Base-by-base conservation (phyloP, 2,113 vertebrate species). In the Leuciscus idus region DNA sequence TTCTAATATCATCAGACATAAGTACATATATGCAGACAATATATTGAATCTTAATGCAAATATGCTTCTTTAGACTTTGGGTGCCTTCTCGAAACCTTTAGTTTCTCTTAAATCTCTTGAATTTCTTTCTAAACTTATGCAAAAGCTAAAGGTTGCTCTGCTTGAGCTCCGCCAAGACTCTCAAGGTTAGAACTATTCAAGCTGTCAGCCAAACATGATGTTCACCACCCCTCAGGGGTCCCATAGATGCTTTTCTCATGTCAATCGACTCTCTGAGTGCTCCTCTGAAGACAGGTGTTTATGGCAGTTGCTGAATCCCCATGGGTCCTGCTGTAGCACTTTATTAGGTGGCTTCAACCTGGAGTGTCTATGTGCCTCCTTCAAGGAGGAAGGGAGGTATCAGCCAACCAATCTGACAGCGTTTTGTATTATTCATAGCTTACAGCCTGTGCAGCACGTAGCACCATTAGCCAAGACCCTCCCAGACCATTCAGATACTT, bases 381-480 rank as follows among this genome's bases (percentile, higher is more conserved):
- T 15, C 48, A 10, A 50, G 26, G n/a, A 36, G 33, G 36, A 73
- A 28, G 23, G 64, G 46, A 72, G 75, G 70, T 15, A 73, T 61
- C 75, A 74, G 61, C 33, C 62, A 79, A 87, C 81, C 33, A 78
- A 83, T 78, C 80, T 33, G 70, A 46, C 46, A 5, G 73, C 75
- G 43, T 84, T 83, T 46, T 36, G 13, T 83, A 76, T 80, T 61
- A 23, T 43, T 48, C 46, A 76, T 59, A 78, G 80, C 77, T 59
- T 90, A 92, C 86, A 83, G 61, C 85, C 48, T 23, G 4, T 30
- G 0, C 81, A 80, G 89, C 92, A 93, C 89, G 90, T 93, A 94
- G 87, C 87, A 75, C 55, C 86, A 17, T 43, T 21, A 15, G 80
- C 76, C 59, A 61, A 68, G 82, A 62, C 83, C 68, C 85, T 66